Evolutionary conservation across 2,888 invertebrate genomes (phyloP), one percentile per base, ranked within the genome.

Genomic region (Papilio protenor): DNA sequence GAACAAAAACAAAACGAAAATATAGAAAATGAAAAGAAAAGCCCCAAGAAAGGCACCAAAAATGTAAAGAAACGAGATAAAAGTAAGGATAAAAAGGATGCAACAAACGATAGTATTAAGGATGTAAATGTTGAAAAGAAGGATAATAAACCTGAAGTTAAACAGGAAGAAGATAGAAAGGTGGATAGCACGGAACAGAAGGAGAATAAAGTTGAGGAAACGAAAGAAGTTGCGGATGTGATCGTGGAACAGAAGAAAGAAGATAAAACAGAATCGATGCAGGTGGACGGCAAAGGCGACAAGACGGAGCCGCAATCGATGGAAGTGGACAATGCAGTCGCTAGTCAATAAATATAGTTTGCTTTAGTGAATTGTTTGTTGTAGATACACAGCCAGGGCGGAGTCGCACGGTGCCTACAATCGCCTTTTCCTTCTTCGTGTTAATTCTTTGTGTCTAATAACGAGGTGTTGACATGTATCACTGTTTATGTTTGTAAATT

Each of bases 301-400:
- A 90, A 90, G 82, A 77, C 83, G 52, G 88, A 87, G 76, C 82
- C 87, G 80, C 92, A 90, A 83, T 85, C 87, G 75, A 95, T 95
- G 95, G 95, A 95, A 82, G 90, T 95, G 74, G 95, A 95, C 69
- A 89, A 88, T 89, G 93, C 91, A 88, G 66, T 82, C 73, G 89
- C 94, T 94, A 94, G 95, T 94, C 94, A 94, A 93, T 94, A 93
- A 92, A 90, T 87, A 85, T 89, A 91, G 88, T 88, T 88, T 86
- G 89, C 89, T 81, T 88, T 92, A 93, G 93, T 86, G 87, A 92
- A 92, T 91, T 89, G 86, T 88, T 88, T 87, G 76, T 57, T 83
- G 83, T 89, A 91, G 90, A 87, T 86, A 87, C 90, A 89, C 90
- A 82, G 81, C 85, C 82, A 84, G 61, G 21, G 52, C n/a, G 21